Evolutionary conservation across 2,113 vertebrate genomes (phyloP), one percentile per base, ranked within the genome.

Genomic region (Mobula hypostoma): DNA sequence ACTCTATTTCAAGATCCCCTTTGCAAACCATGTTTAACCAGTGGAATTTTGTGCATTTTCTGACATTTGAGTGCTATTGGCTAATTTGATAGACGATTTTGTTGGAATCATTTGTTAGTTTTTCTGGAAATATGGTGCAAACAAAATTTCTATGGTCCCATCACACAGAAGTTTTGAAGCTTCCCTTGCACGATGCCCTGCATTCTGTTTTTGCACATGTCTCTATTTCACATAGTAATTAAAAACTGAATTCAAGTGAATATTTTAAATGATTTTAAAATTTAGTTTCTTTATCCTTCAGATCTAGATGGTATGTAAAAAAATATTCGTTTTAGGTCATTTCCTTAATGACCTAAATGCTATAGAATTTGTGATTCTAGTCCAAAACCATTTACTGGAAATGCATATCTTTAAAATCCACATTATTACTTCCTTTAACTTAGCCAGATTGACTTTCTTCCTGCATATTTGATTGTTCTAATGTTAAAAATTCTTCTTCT

Each of bases 191-290:
- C 61, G 32, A 4, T 12, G 15, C 63, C 66, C 1, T 68, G 15
- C 2, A n/a, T 24, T 88, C 83, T 63, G 17, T 87, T 61, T 88
- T 58, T 88, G 15, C 83, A 66, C 1, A 66, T 63, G 56, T 14
- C 29, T 7, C 58, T 61, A 61, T 58, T 87, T 87, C 48, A 32
- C 15, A n/a, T 68, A 91, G 32, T 17, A 5, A 32, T 24, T 48
- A 17, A 40, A 68, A 72, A 90, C n/a, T 36, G 61, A 3, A 66
- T 90, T 29, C 63, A 90, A 90, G 40, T 24, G 11, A 36, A 36
- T n/a, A 88, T n/a, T 92, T 92, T 92, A 40, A 68, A 91, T 61
- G n/a, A 15, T 66, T 68, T 91, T 91, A 68, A 61, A 91, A n/a
- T 3, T 12, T 90, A n/a, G 15, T 68, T 32, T 90, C 56, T 63